Conservation (phyloP, 2,113 vertebrate species). For the Elanus axillaris region DNA sequence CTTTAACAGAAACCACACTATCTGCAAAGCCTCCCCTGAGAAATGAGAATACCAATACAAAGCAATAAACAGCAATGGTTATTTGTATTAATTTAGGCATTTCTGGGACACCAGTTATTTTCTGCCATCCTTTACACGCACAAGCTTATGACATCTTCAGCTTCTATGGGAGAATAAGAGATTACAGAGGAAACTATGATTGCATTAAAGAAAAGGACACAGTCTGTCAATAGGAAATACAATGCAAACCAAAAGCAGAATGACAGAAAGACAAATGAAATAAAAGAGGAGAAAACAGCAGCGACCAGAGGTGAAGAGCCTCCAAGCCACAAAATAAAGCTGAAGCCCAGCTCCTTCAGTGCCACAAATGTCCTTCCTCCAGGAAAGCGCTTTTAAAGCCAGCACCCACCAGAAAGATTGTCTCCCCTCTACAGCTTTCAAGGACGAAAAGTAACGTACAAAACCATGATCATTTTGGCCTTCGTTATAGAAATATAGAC, state of each 20-base stretch:
- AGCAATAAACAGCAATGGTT: not conserved
- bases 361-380: not conserved
- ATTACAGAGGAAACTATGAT: not conserved
- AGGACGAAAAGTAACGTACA: not conserved
- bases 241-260: not conserved
- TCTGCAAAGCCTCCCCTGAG: not conserved
- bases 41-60: not conserved
- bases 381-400: not conserved
- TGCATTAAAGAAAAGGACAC: not conserved
- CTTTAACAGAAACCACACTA: not conserved
- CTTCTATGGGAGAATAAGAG: not conserved
- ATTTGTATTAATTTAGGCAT: not conserved
- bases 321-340: not conserved
- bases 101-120: not conserved
- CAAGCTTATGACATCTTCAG: not conserved
- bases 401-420: not conserved
- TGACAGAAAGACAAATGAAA: not conserved
- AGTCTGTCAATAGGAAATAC: not conserved
- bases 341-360: not conserved
- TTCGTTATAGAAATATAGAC: not conserved
- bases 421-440: not conserved
- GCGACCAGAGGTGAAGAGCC: not conserved
- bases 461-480: fast-evolving
- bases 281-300: not conserved
- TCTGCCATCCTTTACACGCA: not conserved